Percentiles rank a stretch among this genome's conserved stretches.
phyloP scores from a whole-genome alignment of 2,797 vertebrate genomes.

The Pangasius krempfi region DNA sequence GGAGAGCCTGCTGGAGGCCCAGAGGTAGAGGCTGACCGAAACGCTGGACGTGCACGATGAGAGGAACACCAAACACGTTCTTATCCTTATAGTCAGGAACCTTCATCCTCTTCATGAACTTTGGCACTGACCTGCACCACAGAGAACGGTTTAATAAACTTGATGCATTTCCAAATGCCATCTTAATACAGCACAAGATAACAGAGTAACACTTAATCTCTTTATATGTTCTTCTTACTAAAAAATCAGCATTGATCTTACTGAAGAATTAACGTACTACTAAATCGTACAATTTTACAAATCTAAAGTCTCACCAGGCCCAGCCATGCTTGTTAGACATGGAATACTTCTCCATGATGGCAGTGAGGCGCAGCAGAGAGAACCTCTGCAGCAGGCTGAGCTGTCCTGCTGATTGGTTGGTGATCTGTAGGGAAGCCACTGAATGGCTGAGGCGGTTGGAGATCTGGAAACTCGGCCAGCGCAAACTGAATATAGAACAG shows the following conservation, averaged over 20 bases:
- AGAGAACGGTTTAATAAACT: constrained; percentile 15
- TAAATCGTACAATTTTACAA: neutral
- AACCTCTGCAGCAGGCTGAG: constrained; percentile 94
- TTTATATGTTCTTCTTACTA: neutral
- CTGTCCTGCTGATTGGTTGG: constrained; percentile 91
- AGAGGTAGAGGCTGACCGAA: constrained; percentile 93
- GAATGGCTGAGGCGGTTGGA: constrained; percentile 86
- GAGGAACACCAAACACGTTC: constrained; percentile 93
- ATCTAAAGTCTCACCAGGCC: constrained; percentile 84
- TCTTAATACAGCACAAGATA: neutral
- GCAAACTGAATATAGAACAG: constrained; percentile 76
- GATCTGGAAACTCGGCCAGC: constrained; percentile 96
- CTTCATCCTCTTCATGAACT: constrained; percentile 99
- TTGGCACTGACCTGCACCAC: constrained; percentile 89
- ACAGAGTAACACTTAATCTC: neutral
- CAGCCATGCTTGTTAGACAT: constrained; percentile 97
- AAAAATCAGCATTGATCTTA: too few relatives aligned
- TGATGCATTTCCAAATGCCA: neutral
- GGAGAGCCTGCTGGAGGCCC: constrained; percentile 92
- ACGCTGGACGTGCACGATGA: constrained; percentile 94
- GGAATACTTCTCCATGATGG: constrained; percentile 97
- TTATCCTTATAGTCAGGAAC: constrained; percentile 98
- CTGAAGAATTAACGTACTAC: neutral
- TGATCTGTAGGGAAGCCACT: constrained; percentile 87
- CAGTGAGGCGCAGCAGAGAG: constrained; percentile 92